Percentiles rank a stretch among this genome's conserved stretches.
phyloP scores from a whole-genome alignment of 2,797 vertebrate species.

The Melanotaenia nigrans region DNA sequence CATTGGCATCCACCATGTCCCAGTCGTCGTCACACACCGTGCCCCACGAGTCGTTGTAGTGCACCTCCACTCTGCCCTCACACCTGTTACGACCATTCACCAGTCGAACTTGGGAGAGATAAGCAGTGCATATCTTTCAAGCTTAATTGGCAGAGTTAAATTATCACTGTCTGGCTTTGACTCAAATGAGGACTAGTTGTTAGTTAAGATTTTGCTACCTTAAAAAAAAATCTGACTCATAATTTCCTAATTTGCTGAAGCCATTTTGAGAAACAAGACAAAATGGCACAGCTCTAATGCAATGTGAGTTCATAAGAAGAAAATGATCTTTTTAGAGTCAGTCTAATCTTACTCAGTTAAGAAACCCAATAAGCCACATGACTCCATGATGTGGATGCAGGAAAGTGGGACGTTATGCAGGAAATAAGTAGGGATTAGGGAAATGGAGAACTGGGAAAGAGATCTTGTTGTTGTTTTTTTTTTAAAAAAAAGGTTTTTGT shows the following conservation, averaged over 20 bases:
- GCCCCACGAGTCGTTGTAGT: constrained; percentile 88
- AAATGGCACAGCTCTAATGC: constrained; percentile 17
- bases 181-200: not conserved
- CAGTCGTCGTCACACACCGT: constrained; percentile 96
- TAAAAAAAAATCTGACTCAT: not conserved
- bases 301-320: constrained; percentile 39
- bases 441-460: constrained; percentile 72
- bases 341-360: constrained; percentile 65
- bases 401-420: constrained; percentile 44
- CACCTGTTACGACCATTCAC: constrained; percentile 88
- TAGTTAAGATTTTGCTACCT: not conserved
- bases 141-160: not conserved
- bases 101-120: constrained; percentile 83
- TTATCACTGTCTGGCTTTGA: not conserved
- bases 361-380: constrained; percentile 65
- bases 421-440: constrained; percentile 67
- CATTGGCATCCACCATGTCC: constrained; percentile 95
- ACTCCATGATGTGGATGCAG: constrained; percentile 57
- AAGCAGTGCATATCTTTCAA: constrained; percentile 42
- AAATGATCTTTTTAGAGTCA: constrained; percentile 11
- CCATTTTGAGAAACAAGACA: constrained; percentile 25
- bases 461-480: constrained; percentile 56
- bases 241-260: not conserved
- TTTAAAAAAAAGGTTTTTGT: constrained; percentile 27
- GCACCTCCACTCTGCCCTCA: constrained; percentile 92